These are phyloP conservation scores for Patiria miniata DNA, from an alignment of 35 echinoderm and acorn worm genomes.

Conservation along the genomic window DNA sequence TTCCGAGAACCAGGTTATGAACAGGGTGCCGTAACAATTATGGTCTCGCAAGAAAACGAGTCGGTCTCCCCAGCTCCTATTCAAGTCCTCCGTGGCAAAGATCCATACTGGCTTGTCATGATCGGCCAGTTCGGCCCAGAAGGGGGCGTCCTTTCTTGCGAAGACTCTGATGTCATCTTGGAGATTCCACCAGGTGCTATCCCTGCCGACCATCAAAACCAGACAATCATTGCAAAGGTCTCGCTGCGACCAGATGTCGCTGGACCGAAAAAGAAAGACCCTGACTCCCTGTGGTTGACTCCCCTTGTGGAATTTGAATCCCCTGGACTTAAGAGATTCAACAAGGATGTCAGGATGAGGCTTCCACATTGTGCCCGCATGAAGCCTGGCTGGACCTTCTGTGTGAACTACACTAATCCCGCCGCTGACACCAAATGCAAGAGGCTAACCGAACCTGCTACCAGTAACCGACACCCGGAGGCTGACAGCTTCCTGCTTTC, in stretches of 20 bases:
- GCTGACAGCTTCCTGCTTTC: neutral
- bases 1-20: no score
- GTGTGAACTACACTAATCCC: conserved; percentile 24
- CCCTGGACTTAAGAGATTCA: conserved; percentile 33
- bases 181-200: conserved; percentile 62
- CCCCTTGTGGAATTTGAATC: conserved; percentile 46
- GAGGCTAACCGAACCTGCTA: neutral
- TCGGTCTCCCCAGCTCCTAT: no score
- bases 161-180: conserved; percentile 50
- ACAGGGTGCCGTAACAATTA: no score
- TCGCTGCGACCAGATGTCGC: neutral
- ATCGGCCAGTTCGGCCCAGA: conserved; percentile 16
- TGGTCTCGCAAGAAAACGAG: no score
- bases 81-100: neutral
- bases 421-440: neutral
- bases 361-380: conserved; percentile 40
- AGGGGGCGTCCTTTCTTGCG: conserved; percentile 41
- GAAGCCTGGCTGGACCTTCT: conserved; percentile 18
- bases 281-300: conserved; percentile 23
- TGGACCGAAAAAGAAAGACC: neutral
- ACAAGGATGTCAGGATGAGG: conserved; percentile 30
- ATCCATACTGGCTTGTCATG: conserved; percentile 57
- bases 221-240: conserved; percentile 24
- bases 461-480: neutral
- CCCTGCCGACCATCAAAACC: neutral